phyloP scores from a whole-genome alignment of 2,888 invertebrate species.

The Hybos culiciformis region DNA sequence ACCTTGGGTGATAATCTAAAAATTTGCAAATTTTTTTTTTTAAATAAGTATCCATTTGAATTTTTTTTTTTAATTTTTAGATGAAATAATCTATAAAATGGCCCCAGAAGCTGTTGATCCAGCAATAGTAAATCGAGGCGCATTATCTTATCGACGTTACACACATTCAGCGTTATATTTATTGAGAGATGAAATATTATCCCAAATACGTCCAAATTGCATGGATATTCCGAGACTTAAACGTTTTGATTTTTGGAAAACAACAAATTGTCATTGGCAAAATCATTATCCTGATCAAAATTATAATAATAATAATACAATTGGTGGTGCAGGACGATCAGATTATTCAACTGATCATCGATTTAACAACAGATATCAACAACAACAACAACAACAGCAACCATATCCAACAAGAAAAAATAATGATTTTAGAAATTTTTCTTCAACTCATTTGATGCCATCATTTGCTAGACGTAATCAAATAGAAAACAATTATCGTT shows the following conservation, averaged over 20 bases:
- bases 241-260: neutral
- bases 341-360: neutral
- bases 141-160: neutral
- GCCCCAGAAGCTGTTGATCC: conserved; percentile 4
- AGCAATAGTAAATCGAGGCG: conserved; percentile 1
- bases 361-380: neutral
- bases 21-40: too few species aligned
- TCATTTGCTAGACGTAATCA: conserved; percentile 33
- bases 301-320: neutral
- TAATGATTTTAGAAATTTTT: conserved; percentile 32
- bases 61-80: too few species aligned
- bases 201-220: neutral
- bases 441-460: conserved; percentile 33
- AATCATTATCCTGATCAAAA: neutral
- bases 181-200: neutral
- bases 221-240: neutral
- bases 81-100: neutral
- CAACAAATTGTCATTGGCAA: neutral
- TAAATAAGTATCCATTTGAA: too few species aligned
- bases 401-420: conserved; percentile 16
- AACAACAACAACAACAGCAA: neutral
- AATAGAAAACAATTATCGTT: too few species aligned
- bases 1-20: too few species aligned
- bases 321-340: neutral
- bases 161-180: conserved; percentile 1